Evolutionary conservation across 2,113 vertebrate genomes (phyloP).

Genomic region (Acrocephalus kingi): DNA sequence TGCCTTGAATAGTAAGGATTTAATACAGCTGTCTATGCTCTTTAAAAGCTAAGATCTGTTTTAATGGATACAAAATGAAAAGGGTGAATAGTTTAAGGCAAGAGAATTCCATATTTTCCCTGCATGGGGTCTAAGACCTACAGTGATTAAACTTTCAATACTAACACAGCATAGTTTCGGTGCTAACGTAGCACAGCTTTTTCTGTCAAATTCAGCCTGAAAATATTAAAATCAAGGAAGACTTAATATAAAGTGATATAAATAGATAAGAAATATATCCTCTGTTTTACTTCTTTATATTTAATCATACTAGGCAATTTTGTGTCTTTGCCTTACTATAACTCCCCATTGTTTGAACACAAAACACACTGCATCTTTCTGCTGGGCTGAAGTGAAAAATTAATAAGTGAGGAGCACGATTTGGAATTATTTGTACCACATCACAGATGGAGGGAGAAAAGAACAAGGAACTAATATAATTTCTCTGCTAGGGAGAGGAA

Average conservation of each 20-base stretch:
- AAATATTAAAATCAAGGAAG: background rate
- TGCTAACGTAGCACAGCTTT: background rate
- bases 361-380: background rate
- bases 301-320: background rate
- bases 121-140: background rate
- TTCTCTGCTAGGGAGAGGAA: background rate
- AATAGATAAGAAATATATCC: background rate
- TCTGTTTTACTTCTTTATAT: background rate
- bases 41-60: constrained; percentile 11
- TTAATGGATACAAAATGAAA: background rate
- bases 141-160: background rate
- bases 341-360: background rate
- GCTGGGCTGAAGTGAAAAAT: background rate
- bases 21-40: background rate
- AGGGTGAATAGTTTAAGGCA: background rate
- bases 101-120: background rate
- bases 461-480: background rate
- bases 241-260: background rate
- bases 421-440: background rate
- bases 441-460: background rate
- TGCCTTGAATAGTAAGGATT: constrained; percentile 16
- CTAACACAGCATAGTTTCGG: background rate
- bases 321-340: background rate
- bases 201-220: background rate
- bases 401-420: background rate